phyloP scores from a whole-genome alignment of 35 echinoderm and acorn worm genomes.

The Ophiothrix spiculata region DNA sequence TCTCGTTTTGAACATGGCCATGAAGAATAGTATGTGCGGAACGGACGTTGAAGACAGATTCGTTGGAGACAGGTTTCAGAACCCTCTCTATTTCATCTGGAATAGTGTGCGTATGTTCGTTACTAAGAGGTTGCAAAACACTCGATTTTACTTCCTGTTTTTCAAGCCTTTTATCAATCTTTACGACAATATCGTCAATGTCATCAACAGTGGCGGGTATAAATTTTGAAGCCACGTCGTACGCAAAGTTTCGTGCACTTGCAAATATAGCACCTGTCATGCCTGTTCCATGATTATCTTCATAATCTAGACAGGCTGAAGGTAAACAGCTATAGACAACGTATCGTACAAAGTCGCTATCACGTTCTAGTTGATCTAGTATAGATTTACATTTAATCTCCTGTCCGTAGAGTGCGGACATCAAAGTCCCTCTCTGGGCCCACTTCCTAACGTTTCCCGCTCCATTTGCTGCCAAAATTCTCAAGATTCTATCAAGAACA shows the following conservation, averaged over 20 bases:
- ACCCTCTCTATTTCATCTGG: not conserved
- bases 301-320: not conserved
- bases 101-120: too few relatives aligned
- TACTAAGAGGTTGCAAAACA: not conserved
- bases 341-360: not conserved
- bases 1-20: not conserved
- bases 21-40: not conserved
- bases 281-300: not conserved
- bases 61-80: not conserved
- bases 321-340: not conserved
- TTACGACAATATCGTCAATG: not conserved
- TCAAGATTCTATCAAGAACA: not conserved
- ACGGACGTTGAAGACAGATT: not conserved
- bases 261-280: not conserved
- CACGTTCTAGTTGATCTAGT: not conserved
- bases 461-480: not conserved
- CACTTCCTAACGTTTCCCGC: not conserved
- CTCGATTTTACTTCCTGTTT: not conserved
- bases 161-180: not conserved
- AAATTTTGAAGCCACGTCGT: not conserved
- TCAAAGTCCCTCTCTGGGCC: not conserved
- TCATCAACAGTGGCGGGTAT: not conserved
- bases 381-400: not conserved
- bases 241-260: too few relatives aligned
- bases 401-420: not conserved